Conservation (phyloP, 2,113 vertebrate genomes). For the Ovis canadensis region DNA sequence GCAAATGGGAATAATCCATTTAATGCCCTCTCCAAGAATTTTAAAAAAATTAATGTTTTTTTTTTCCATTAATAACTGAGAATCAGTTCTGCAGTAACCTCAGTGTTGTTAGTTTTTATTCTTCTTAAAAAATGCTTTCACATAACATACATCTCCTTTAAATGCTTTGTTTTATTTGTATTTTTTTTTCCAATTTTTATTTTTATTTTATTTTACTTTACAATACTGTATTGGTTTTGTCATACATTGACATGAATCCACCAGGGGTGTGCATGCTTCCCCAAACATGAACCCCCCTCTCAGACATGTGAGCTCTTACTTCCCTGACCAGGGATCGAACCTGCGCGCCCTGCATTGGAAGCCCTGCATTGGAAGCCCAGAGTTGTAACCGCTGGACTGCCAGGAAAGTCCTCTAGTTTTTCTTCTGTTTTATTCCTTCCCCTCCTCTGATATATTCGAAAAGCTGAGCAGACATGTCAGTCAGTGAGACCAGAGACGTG, state of each 20-base stretch:
- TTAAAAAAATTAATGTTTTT: not conserved
- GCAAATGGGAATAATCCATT: fast-evolving
- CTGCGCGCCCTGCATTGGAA: not conserved
- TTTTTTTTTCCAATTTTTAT: not conserved
- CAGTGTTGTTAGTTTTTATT: fast-evolving
- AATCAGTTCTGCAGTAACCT: not conserved
- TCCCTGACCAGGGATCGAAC: not conserved
- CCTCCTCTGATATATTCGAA: fast-evolving
- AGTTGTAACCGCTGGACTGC: fast-evolving
- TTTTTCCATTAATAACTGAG: not conserved
- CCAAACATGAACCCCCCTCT: not conserved
- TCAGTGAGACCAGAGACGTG: too few relatives aligned
- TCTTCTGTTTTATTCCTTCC: not conserved
- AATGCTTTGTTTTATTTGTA: not conserved
- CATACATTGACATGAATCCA: too few relatives aligned
- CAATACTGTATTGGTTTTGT: too few relatives aligned
- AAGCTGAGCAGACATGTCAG: not conserved
- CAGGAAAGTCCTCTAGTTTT: not conserved
- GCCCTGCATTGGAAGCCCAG: not conserved
- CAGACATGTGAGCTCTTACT: not conserved
- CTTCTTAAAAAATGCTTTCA: not conserved
- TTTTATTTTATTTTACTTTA: too few relatives aligned
- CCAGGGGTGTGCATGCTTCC: too few relatives aligned
- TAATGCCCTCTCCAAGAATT: not conserved
- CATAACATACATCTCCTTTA: not conserved